Evolutionary conservation across 2,113 vertebrate species (phyloP).

Genomic region (Mesitornis unicolor): DNA sequence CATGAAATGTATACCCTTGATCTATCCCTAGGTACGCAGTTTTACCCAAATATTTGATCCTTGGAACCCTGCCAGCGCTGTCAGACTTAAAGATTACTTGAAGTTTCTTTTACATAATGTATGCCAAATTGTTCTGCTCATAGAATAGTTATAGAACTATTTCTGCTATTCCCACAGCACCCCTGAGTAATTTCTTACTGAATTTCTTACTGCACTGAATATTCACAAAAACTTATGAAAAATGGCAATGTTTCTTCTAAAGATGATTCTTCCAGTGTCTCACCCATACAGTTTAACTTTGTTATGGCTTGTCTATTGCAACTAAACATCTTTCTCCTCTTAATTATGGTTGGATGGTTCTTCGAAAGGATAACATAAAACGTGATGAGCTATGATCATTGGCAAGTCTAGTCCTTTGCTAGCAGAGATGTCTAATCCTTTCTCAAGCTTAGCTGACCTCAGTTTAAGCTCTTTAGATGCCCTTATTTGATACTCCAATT

Average conservation of each 20-base stretch:
- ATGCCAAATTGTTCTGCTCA: constrained; percentile 40
- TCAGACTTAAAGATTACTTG: constrained; percentile 12
- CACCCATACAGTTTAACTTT: neutral
- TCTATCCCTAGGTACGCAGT: neutral
- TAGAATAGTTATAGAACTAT: constrained; percentile 17
- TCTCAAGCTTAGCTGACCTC: neutral
- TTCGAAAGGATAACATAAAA: neutral
- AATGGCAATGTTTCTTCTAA: neutral
- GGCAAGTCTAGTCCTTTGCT: neutral
- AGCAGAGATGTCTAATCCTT: neutral
- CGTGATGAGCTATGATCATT: neutral
- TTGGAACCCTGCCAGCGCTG: neutral
- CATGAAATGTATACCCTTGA: neutral
- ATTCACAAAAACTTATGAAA: constrained; percentile 26
- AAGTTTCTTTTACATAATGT: constrained; percentile 30
- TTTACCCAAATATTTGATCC: constrained; percentile 45
- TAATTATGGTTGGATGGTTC: neutral
- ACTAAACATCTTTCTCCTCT: neutral
- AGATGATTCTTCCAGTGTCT: neutral
- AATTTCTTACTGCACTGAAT: neutral
- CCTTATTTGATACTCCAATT: neutral
- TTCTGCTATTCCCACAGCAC: constrained; percentile 26
- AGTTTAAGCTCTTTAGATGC: neutral
- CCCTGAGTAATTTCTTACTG: constrained; percentile 23
- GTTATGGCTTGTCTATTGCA: neutral